Conservation (phyloP, 30 jellyfish, hydroid and myxozoan genomes). For the Hydractinia symbiolongicarpus region DNA sequence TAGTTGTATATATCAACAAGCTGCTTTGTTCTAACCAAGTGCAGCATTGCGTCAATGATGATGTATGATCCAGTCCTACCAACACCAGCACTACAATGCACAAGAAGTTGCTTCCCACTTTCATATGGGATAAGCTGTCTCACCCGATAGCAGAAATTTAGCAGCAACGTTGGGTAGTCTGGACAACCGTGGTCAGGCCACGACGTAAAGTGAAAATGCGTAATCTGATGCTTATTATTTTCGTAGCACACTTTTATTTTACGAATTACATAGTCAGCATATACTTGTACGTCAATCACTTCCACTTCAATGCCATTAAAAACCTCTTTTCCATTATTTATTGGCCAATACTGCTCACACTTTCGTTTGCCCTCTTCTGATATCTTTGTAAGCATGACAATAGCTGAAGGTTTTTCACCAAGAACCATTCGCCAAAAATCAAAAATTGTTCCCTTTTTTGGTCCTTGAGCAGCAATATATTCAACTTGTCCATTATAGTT, state of each 20-base stretch:
- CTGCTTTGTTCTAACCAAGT: constrained; percentile 36
- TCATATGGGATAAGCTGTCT: constrained; percentile 52
- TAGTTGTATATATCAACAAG: constrained; percentile 76
- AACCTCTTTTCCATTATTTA: constrained; percentile 41
- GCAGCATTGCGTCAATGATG: constrained; percentile 64
- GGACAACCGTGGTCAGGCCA: constrained; percentile 99
- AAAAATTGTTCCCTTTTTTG: constrained; percentile 14
- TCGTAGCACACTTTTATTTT: constrained; percentile 30
- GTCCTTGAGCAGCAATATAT: constrained; percentile 28
- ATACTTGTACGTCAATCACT: constrained; percentile 43
- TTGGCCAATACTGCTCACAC: constrained; percentile 87
- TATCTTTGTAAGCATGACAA: constrained; percentile 24
- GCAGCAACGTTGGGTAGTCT: constrained; percentile 70
- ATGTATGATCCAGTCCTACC: constrained; percentile 88
- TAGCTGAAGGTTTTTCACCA: constrained; percentile 12
- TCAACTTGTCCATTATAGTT: background rate
- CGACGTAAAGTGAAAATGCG: constrained; percentile 72
- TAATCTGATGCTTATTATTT: background rate
- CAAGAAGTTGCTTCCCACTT: constrained; percentile 54
- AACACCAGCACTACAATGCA: constrained; percentile 98
- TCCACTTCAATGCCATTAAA: constrained; percentile 70
- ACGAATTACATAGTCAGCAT: constrained; percentile 74
- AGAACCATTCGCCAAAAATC: constrained; percentile 31
- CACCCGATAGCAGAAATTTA: constrained; percentile 78
- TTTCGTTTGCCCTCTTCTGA: constrained; percentile 31